A percentile compares a stretch with the other conserved stretches of the same genome.
These are phyloP conservation scores for Phoxinus phoxinus DNA, from an alignment of 2,113 vertebrate species.

Conservation along the genomic window DNA sequence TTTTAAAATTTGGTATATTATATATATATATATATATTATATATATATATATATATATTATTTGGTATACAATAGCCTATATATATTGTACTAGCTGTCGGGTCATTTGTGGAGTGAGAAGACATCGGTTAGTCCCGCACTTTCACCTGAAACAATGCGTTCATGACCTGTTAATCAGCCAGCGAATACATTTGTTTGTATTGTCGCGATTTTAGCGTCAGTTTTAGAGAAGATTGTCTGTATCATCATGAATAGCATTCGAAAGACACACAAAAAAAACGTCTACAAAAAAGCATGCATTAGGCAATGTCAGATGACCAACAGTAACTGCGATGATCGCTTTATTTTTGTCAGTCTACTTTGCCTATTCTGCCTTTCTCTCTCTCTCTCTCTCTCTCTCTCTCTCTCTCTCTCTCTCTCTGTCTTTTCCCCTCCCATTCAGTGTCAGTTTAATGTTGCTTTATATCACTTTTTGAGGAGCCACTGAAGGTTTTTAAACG, in stretches of 20 bases:
- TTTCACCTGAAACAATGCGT: not conserved
- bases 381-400: too few species aligned
- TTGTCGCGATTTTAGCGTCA: not conserved
- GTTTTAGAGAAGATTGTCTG: not conserved
- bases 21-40: too few species aligned
- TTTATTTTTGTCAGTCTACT: not conserved
- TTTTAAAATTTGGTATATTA: too few species aligned
- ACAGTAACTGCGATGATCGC: not conserved
- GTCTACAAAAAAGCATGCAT: not conserved
- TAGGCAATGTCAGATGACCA: too few species aligned
- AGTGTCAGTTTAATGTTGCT: conserved; percentile 52
- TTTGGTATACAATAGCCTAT: too few species aligned
- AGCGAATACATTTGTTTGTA: not conserved
- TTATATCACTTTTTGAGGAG: conserved; percentile 39
- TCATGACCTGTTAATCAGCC: not conserved
- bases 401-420: not conserved
- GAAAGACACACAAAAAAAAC: not conserved
- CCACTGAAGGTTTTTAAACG: conserved; percentile 67
- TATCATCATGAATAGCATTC: not conserved
- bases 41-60: not conserved
- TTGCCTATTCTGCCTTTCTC: conserved; percentile 15
- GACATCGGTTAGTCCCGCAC: not conserved
- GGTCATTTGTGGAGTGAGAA: not conserved
- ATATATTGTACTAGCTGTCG: not conserved
- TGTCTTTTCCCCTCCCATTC: conserved; percentile 5